Evolutionary conservation across 2,113 vertebrate species (phyloP).

Genomic region (Pangasianodon hypophthalmus): DNA sequence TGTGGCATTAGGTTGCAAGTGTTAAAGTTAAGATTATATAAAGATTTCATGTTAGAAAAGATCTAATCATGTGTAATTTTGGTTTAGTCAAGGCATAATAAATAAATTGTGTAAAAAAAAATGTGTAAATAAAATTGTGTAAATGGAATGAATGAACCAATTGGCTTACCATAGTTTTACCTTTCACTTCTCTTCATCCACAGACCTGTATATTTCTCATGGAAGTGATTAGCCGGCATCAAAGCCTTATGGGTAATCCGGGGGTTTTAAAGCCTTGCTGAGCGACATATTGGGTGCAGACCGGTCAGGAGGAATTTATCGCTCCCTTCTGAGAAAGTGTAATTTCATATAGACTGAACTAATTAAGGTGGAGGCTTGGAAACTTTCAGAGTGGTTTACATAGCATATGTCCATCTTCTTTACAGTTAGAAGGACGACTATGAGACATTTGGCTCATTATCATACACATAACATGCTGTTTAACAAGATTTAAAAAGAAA

Average conservation of each 20-base stretch:
- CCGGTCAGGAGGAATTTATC: background rate
- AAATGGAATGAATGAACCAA: background rate
- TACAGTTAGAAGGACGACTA: background rate
- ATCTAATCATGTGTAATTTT: too few species aligned
- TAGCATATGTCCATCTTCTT: background rate
- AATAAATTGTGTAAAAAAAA: background rate
- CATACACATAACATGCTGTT: background rate
- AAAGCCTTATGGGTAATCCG: conserved; percentile 20
- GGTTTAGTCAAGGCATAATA: background rate
- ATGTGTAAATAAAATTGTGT: too few species aligned
- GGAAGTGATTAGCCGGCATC: background rate
- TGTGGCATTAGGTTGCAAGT: background rate
- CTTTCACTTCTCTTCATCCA: background rate
- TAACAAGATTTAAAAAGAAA: background rate
- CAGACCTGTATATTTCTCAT: background rate
- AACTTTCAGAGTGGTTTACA: background rate
- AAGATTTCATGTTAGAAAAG: background rate
- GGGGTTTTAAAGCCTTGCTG: background rate
- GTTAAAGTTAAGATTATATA: background rate
- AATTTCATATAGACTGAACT: background rate
- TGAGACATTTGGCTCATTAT: background rate
- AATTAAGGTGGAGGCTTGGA: background rate
- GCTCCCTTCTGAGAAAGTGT: background rate
- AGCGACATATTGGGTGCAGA: conserved; percentile 1
- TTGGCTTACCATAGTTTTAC: background rate